Base-by-base conservation (phyloP, 2,113 vertebrate species). In the Lepidothrix coronata region DNA sequence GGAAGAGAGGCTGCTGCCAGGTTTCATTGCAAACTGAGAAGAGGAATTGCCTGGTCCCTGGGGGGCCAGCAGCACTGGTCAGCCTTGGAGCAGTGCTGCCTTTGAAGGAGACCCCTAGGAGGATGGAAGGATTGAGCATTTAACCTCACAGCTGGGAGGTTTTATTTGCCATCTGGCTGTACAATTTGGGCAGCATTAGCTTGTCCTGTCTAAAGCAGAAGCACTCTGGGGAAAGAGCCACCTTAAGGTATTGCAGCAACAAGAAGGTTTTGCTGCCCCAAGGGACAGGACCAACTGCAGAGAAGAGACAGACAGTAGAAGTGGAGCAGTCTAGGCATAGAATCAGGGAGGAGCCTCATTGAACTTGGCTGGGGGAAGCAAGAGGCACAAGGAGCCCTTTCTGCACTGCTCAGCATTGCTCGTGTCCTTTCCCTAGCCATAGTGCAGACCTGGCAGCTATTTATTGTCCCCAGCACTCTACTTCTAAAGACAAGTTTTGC, bases 351-450 rank as follows among this genome's bases (percentile, higher is more conserved):
- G 5, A 85, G 35, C 22, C 30, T 73, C 55, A 14, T 6, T 39
- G 49, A 41, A 20, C 44, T 12, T 39, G 41, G 6, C 11, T 43
- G 15, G 5, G 21, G 5, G 15, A 89, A 70, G 21, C 30, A 73
- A 18, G 10, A 79, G 11, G 30, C 33, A 46, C 10, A 59, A 79
- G 39, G 17, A 91, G 14, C 30, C 15, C 49, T 43, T 49, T 72
- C 17, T 48, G 41, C 15, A 20, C 14, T 72, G 51, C 37, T 80
- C 33, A 76, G 30, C 35, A 39, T 61, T 0, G 0, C 30, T 89
- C 3, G 0, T 22, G 18, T 68, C 62, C 15, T 33, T 12, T 79
- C 22, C 48, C 28, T 49, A 37, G 37, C 28, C 0, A 0, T 1
- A 0, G 5, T 43, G 20, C 75, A 46, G 27, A 14, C 9, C 33